These are phyloP conservation scores for Crotalus tigris DNA, from an alignment of 2,113 vertebrate species.

Conservation along the genomic window DNA sequence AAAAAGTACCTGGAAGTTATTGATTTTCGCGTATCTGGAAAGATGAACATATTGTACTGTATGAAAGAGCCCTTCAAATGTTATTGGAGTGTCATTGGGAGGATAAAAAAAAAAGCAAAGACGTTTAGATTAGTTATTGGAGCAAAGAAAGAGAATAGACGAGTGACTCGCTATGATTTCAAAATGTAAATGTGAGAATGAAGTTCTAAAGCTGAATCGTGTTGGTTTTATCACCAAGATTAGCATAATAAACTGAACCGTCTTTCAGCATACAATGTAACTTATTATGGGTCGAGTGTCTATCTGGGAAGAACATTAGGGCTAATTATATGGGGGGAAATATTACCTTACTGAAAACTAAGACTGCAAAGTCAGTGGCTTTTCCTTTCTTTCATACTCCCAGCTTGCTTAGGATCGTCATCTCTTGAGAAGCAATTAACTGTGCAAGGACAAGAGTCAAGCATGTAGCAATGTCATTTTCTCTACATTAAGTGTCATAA, in stretches of 20 bases:
- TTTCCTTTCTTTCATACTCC: constrained; percentile 18
- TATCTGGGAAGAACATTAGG: constrained; percentile 53
- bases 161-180: background rate
- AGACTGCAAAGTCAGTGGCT: constrained; percentile 64
- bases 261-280: constrained; percentile 48
- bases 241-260: constrained; percentile 36
- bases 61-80: background rate
- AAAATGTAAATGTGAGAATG: constrained; percentile 40
- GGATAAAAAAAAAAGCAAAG: background rate
- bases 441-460: constrained; percentile 61
- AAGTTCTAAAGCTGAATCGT: constrained; percentile 43
- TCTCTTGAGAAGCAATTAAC: constrained; percentile 68
- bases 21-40: background rate
- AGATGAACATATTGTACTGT: background rate
- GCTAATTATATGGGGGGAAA: constrained; percentile 63
- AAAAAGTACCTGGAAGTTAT: background rate
- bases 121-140: background rate
- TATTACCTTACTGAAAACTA: constrained; percentile 60
- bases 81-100: background rate
- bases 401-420: constrained; percentile 46
- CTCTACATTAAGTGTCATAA: constrained; percentile 60
- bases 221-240: constrained; percentile 40
- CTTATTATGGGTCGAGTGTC: constrained; percentile 60
- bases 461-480: constrained; percentile 51
- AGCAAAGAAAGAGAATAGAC: background rate